Evolutionary conservation across 2,888 invertebrate genomes (phyloP), one percentile per base, ranked within the genome.

Genomic region (Crematogaster levior): DNA sequence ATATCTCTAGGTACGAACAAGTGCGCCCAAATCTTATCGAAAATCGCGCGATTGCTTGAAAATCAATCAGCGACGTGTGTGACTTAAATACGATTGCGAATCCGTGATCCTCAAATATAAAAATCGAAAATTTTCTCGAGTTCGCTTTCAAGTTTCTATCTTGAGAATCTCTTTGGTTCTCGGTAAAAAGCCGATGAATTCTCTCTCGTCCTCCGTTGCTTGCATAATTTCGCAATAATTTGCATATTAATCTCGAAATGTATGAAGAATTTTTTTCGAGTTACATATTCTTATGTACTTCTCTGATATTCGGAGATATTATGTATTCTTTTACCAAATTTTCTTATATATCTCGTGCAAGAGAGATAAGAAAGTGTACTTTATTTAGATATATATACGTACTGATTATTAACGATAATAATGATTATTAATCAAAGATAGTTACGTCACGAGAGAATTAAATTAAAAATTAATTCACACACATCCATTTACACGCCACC

Each of bases 1-100:
- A 91, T 92, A 91, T 89, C 89, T 86, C 88, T 85, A 85, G 80
- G 83, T 79, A 87, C 84, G 87, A 91, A 90, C 92, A 90, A 92
- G 92, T 91, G 65, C 51, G 72, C 68, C 66, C 74, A 60, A 68
- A 85, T 86, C 81, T 66, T 88, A 88, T 90, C 91, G 82, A 74
- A 70, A 63, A 81, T 88, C 89, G 89, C 84, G 86, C 85, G 86
- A 91, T 91, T 89, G 85, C 83, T 84, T 81, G 70, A 86, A 85
- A 88, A 91, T 91, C 91, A 89, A 91, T 90, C 88, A 84, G 75
- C 85, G 85, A 81, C 48, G 61, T 46, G 46, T 65, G 43, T 12
- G 12, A 37, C 40, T 21, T 34, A 43, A 60, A 75, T 65, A 46
- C 0, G n/a, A 37, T 56, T 15, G 72, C 40, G n/a, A 43, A 15